Conservation (phyloP, 1,140 invertebrate genomes). For the Lucilia sericata region DNA sequence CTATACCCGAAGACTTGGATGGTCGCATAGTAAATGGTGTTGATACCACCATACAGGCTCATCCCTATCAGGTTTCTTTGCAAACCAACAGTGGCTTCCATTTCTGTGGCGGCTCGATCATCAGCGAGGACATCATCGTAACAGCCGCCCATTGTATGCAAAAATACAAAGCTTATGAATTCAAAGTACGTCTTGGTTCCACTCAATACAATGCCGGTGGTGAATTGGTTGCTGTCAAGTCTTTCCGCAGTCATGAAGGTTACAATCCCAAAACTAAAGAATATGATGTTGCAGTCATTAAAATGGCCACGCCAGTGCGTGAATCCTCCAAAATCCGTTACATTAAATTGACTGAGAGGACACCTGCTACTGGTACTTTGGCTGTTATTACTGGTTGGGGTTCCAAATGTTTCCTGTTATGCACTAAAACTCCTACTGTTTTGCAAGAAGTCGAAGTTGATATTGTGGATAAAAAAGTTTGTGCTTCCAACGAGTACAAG, state of each 20-base stretch:
- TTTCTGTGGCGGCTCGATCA: conserved; percentile 72
- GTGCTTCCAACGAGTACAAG: conserved; percentile 49
- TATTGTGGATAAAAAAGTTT: conserved; percentile 48
- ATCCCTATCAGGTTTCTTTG: conserved; percentile 60
- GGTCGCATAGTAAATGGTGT: conserved; percentile 50
- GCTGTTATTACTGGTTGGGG: conserved; percentile 62
- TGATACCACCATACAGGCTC: conserved; percentile 50
- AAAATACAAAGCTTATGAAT: conserved; percentile 44
- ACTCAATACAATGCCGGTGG: conserved; percentile 54
- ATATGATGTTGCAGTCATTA: conserved; percentile 71
- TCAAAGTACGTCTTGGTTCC: conserved; percentile 59
- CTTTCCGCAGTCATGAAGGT: conserved; percentile 56
- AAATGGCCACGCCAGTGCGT: conserved; percentile 58
- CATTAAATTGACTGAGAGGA: conserved; percentile 50
- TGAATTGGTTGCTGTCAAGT: conserved; percentile 52
- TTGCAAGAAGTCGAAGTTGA: conserved; percentile 51
- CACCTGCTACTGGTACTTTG: conserved; percentile 53
- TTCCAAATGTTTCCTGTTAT: conserved; percentile 54
- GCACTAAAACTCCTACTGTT: background rate
- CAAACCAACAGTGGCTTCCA: conserved; percentile 55
- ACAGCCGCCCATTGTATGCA: conserved; percentile 74
- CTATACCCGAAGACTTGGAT: conserved; percentile 17
- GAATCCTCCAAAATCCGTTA: conserved; percentile 47
- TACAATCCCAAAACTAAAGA: conserved; percentile 54
- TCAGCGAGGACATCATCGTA: conserved; percentile 65